phyloP scores from a whole-genome alignment of 2,797 vertebrate genomes.

The Vultur gryphus region DNA sequence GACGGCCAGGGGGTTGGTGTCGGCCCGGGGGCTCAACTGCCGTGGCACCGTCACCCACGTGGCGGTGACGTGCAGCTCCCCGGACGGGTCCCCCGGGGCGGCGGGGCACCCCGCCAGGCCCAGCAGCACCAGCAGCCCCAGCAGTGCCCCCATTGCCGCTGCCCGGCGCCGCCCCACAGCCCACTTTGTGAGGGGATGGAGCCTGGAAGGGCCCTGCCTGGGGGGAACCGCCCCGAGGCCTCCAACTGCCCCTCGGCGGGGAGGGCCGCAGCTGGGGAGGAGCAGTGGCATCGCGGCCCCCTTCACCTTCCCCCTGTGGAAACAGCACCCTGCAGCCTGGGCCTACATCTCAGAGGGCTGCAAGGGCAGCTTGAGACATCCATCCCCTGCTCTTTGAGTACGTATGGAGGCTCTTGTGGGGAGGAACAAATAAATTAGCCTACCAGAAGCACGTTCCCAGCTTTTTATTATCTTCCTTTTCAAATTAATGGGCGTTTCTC shows the following conservation, averaged over 20 bases:
- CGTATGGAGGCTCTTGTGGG: accelerated
- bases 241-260: not conserved
- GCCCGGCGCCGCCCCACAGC: accelerated
- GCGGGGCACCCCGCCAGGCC: not conserved
- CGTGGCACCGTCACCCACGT: conserved; percentile 48
- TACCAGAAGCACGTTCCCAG: not conserved
- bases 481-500: not conserved
- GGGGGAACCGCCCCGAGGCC: not conserved
- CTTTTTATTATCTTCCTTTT: not conserved
- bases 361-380: accelerated
- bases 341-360: not conserved
- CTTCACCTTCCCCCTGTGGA: not conserved
- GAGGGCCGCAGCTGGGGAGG: not conserved
- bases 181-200: not conserved
- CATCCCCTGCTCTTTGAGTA: not conserved
- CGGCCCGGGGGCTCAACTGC: not conserved
- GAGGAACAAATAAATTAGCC: not conserved
- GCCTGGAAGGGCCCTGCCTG: not conserved
- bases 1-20: not conserved
- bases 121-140: not conserved
- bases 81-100: accelerated
- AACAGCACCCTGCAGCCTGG: not conserved
- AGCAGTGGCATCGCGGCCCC: accelerated
- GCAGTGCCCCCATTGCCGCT: not conserved
- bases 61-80: not conserved